These are phyloP conservation scores for Trachelus stipa DNA, from an alignment of 2,888 invertebrate species.

Conservation along the genomic window DNA sequence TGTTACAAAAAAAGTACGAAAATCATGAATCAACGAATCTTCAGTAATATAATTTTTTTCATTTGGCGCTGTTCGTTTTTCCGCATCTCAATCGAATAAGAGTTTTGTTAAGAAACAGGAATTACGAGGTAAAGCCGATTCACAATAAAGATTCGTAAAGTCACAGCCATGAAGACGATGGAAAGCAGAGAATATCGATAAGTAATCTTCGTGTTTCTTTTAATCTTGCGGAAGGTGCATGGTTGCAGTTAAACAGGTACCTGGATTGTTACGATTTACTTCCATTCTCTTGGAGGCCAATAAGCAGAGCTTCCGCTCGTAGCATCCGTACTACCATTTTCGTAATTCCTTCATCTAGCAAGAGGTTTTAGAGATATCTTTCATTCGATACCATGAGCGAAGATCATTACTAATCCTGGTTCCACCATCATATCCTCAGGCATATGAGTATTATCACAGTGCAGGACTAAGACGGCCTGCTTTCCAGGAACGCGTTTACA, in stretches of 20 bases:
- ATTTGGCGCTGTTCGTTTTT: background rate
- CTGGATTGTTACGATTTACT: background rate
- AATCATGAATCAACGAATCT: conserved; percentile 21
- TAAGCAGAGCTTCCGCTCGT: background rate
- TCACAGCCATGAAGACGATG: conserved; percentile 6
- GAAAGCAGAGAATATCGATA: conserved; percentile 16
- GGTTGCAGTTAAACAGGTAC: background rate
- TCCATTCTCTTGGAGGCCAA: background rate
- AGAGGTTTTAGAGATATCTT: background rate
- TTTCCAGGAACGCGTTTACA: conserved; percentile 95
- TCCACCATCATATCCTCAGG: conserved; percentile 96
- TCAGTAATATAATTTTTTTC: background rate
- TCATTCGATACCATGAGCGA: conserved; percentile 95
- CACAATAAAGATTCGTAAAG: conserved; percentile 1
- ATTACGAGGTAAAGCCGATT: background rate
- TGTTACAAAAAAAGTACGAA: conserved; percentile 17
- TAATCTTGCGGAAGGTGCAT: conserved; percentile 15
- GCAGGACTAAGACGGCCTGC: conserved; percentile 94
- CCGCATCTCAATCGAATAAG: background rate
- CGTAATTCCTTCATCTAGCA: background rate
- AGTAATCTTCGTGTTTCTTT: conserved; percentile 25
- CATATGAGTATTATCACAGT: conserved; percentile 95
- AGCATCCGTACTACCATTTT: background rate
- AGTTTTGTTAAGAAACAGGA: background rate
- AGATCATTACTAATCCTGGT: conserved; percentile 97